These are phyloP conservation scores for Drosophila paulistorum DNA, from an alignment of 1,140 invertebrate species.

Conservation along the genomic window DNA sequence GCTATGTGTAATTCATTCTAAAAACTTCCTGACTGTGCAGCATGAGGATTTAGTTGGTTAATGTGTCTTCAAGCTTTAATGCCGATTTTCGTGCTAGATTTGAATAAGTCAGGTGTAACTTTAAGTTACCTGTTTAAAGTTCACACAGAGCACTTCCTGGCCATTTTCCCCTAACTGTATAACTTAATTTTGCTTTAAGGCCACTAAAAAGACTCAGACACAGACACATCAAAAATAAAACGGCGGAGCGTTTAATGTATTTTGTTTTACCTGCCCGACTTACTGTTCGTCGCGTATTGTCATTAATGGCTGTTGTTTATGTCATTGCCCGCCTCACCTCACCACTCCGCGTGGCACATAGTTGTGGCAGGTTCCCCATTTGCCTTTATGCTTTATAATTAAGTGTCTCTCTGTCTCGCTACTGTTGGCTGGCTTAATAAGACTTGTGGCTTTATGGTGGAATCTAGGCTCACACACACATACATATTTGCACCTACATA, in stretches of 20 bases:
- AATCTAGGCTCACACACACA: neutral
- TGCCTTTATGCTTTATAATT: conserved; percentile 70
- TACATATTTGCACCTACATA: neutral
- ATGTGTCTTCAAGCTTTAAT: conserved; percentile 1
- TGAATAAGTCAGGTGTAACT: neutral
- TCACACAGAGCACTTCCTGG: conserved; percentile 7
- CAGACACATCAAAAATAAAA: conserved; percentile 56
- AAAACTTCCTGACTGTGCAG: conserved; percentile 3
- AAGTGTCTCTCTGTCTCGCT: conserved; percentile 52
- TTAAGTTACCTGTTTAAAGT: neutral
- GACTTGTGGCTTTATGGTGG: conserved; percentile 2
- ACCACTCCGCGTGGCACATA: neutral
- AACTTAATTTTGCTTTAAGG: conserved; percentile 70
- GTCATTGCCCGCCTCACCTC: neutral
- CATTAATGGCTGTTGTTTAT: conserved; percentile 56
- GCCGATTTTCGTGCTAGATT: neutral
- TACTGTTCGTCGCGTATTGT: conserved; percentile 16
- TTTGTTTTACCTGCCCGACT: conserved; percentile 48
- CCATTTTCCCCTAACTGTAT: conserved; percentile 28
- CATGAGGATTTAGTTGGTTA: neutral
- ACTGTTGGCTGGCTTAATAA: conserved; percentile 24
- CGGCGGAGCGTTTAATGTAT: conserved; percentile 19
- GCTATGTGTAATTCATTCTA: conserved; percentile 1
- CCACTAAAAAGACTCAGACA: conserved; percentile 7
- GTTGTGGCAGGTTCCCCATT: conserved; percentile 33